Percentiles rank a stretch among this genome's conserved stretches.
Evolutionary conservation across 2,113 vertebrate species (phyloP).

Genomic region (Syngnathus typhle): DNA sequence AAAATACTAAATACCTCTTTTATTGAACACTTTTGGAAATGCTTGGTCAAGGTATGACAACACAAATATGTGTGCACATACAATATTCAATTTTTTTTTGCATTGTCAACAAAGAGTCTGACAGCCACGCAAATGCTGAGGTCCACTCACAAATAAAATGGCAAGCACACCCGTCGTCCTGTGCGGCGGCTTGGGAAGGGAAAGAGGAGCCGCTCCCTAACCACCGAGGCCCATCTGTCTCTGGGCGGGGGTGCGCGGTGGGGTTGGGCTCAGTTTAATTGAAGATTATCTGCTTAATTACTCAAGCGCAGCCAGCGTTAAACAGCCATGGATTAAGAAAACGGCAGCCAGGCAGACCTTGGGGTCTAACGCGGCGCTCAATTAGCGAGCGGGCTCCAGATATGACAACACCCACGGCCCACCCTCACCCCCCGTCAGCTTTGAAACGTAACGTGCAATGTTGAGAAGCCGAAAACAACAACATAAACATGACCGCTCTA

Average conservation of each 20-base stretch:
- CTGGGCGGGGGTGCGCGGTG: conserved; percentile 22
- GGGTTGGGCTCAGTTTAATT: conserved; percentile 69
- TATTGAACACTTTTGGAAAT: no score
- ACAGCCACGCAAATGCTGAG: conserved; percentile 7
- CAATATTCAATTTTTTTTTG: background rate
- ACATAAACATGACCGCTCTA: background rate
- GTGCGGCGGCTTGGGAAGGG: conserved; percentile 41
- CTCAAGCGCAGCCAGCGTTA: conserved; percentile 67
- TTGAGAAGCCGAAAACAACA: conserved; percentile 36
- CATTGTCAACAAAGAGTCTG: conserved; percentile 21
- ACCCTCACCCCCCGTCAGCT: background rate
- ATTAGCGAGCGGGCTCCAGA: conserved; percentile 59
- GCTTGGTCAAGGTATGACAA: no score
- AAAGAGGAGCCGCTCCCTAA: conserved; percentile 28
- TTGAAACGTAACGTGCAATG: conserved; percentile 47
- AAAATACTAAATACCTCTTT: no score
- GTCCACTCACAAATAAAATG: conserved; percentile 28
- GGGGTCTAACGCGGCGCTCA: conserved; percentile 58
- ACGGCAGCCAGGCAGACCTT: conserved; percentile 56
- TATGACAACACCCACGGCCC: conserved; percentile 29
- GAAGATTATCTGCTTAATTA: conserved; percentile 78
- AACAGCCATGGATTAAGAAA: conserved; percentile 67
- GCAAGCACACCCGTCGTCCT: conserved; percentile 35
- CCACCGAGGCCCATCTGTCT: conserved; percentile 58
- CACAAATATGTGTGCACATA: background rate